Conservation (phyloP, 53 echinoderm and acorn worm species). For the Henricia sp. region DNA sequence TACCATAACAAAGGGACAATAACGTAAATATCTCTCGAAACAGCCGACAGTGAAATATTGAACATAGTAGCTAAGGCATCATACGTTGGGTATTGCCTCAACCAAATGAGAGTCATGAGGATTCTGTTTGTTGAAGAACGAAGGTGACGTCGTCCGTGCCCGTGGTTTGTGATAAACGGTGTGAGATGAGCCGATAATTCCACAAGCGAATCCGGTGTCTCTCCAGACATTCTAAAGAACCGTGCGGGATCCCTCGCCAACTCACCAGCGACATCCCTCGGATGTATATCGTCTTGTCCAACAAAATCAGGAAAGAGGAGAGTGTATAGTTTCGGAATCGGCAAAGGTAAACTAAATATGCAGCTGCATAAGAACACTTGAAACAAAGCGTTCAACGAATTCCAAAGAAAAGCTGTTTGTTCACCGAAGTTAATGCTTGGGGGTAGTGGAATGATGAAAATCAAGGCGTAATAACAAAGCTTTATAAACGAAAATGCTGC, state of each 20-base stretch:
- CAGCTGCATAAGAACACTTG: neutral
- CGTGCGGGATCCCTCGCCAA: conserved; percentile 12
- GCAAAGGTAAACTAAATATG: conserved; percentile 16
- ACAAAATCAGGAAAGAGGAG: conserved; percentile 6
- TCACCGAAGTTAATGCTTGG: too few relatives aligned
- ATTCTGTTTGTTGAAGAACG: neutral
- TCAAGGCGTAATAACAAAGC: too few relatives aligned
- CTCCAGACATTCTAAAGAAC: neutral
- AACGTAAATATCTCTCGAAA: conserved; percentile 21
- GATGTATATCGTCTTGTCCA: neutral
- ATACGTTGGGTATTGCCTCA: conserved; percentile 44
- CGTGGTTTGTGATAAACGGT: neutral
- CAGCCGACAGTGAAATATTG: conserved; percentile 13
- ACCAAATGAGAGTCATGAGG: conserved; percentile 16
- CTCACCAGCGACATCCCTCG: neutral
- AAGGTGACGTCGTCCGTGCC: neutral
- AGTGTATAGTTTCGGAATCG: neutral
- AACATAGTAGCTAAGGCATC: conserved; percentile 16
- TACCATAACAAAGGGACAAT: conserved; percentile 11
- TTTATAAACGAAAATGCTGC: too few relatives aligned
- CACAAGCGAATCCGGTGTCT: conserved; percentile 2
- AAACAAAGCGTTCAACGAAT: neutral
- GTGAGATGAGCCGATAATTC: neutral
- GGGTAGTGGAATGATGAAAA: too few relatives aligned
- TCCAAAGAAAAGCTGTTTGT: conserved; percentile 17